phyloP scores from a whole-genome alignment of 2,888 invertebrate species.

The Neoitamus cyanurus region DNA sequence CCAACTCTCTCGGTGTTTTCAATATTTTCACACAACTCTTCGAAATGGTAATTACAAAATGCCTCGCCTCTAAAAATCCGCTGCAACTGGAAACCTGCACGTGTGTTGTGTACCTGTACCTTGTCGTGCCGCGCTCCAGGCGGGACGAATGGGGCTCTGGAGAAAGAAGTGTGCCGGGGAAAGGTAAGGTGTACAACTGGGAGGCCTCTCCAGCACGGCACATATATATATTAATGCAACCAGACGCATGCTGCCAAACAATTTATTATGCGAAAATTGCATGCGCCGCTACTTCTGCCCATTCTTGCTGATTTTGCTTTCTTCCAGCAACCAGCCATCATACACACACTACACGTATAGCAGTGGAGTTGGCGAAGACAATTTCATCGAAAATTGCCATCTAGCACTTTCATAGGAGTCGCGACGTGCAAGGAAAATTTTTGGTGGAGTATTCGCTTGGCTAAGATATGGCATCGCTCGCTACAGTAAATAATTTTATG shows the following conservation, averaged over 20 bases:
- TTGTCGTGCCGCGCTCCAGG: neutral
- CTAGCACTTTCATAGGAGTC: neutral
- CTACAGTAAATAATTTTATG: neutral
- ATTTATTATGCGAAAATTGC: conserved; percentile 46
- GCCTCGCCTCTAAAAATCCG: conserved; percentile 18
- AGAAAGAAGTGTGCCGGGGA: neutral
- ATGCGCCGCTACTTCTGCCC: conserved; percentile 7
- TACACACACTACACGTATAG: neutral
- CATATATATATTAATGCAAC: conserved; percentile 6
- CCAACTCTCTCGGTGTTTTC: neutral
- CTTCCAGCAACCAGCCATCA: neutral
- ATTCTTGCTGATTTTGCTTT: conserved; percentile 35
- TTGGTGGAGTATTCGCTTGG: neutral
- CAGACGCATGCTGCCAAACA: conserved; percentile 34
- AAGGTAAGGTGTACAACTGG: neutral
- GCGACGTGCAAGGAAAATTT: neutral
- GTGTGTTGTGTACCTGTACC: conserved; percentile 6
- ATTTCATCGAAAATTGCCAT: neutral
- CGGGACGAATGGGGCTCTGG: neutral
- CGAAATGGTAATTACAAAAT: conserved; percentile 32
- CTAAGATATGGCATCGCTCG: neutral
- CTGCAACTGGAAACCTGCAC: conserved; percentile 27
- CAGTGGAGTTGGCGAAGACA: neutral
- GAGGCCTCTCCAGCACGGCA: neutral
- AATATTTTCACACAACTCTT: conserved; percentile 27